These are phyloP conservation scores for Montipora capricornis DNA, from an alignment of 64 coral and sea anemone genomes.

Conservation along the genomic window DNA sequence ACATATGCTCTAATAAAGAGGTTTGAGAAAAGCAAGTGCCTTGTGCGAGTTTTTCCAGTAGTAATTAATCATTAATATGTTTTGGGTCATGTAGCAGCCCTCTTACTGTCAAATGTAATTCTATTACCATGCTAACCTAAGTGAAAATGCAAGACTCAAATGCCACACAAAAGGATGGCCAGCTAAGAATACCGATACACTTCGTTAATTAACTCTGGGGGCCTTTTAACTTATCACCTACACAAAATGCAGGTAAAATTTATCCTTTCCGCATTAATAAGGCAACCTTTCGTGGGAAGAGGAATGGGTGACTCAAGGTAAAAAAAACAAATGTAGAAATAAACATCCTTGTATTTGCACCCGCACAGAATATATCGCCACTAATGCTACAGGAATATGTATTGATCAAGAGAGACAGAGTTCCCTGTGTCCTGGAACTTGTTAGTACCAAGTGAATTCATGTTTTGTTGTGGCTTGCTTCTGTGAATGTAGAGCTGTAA, in stretches of 20 bases:
- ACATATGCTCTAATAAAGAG: no score
- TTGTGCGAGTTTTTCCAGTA: neutral
- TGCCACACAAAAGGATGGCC: no score
- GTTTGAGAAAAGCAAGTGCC: neutral
- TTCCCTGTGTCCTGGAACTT: neutral
- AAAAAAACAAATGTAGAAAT: neutral
- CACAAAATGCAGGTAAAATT: neutral
- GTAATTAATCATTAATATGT: no score
- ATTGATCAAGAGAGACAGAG: neutral
- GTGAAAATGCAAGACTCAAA: no score
- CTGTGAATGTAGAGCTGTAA: no score
- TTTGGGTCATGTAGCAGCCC: no score
- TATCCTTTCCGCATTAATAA: no score
- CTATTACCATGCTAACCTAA: no score
- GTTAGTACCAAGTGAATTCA: neutral
- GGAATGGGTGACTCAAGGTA: no score
- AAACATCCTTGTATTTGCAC: neutral
- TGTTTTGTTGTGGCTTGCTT: neutral
- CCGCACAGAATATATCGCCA: slow-evolving; percentile 22
- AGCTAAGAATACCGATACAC: no score
- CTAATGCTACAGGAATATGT: slow-evolving; percentile 15
- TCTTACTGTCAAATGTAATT: no score
- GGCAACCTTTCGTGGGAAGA: no score
- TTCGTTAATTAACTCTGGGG: neutral
- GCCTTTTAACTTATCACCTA: neutral